Percentiles rank a stretch among this genome's conserved stretches.
These are phyloP conservation scores for Pheosia tremula DNA, from an alignment of 2,888 invertebrate genomes.

Conservation along the genomic window DNA sequence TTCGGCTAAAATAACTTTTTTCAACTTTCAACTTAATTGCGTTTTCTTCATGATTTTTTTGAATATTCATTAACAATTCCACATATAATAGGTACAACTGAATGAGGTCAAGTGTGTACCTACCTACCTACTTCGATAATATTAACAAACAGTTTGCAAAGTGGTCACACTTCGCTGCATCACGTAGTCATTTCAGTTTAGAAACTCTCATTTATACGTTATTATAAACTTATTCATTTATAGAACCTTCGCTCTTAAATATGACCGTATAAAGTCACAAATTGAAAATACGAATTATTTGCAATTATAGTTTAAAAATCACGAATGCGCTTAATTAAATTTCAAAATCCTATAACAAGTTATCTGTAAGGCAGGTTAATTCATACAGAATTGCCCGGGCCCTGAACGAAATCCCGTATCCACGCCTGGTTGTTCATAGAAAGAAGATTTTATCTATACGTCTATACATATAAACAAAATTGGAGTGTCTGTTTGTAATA, in stretches of 20 bases:
- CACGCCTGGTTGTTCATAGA: too few relatives aligned
- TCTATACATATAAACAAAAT: too few relatives aligned
- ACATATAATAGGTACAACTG: conserved; percentile 30
- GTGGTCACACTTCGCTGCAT: conserved; percentile 56
- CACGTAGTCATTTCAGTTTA: conserved; percentile 49
- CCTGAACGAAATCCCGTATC: too few relatives aligned
- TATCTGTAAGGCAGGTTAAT: too few relatives aligned
- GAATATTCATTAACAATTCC: conserved; percentile 27
- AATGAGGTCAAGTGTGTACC: conserved; percentile 38
- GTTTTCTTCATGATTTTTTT: conserved; percentile 6
- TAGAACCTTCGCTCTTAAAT: conserved; percentile 28
- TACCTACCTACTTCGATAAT: conserved; percentile 34
- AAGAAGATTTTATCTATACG: too few relatives aligned
- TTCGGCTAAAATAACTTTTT: background rate
- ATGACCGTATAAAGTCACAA: conserved; percentile 14
- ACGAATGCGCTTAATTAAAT: conserved; percentile 15
- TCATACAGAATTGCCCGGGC: too few relatives aligned
- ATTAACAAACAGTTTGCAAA: conserved; percentile 52
- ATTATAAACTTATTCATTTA: conserved; percentile 22
- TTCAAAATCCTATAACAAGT: background rate
- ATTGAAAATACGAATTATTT: conserved; percentile 7
- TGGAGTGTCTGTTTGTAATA: too few relatives aligned
- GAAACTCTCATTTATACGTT: conserved; percentile 34
- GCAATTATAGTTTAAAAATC: background rate
- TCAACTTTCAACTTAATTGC: conserved; percentile 4